phyloP scores from a whole-genome alignment of 2,888 invertebrate genomes.

The Dryomyza anilis region DNA sequence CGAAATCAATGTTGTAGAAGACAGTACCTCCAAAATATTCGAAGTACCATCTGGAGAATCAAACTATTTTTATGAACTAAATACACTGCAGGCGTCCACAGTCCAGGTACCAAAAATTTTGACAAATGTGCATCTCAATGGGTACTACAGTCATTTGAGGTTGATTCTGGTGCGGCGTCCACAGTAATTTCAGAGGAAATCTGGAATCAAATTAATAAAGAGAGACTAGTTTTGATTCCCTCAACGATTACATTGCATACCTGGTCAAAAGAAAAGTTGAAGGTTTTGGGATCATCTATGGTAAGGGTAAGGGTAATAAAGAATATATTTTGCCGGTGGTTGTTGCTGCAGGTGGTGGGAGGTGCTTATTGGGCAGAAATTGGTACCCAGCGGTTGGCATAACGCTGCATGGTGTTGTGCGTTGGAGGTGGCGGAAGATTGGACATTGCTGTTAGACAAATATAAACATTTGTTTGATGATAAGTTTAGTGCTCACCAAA shows the following conservation, averaged over 20 bases:
- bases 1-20: neutral
- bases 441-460: neutral
- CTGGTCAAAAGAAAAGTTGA: constrained; percentile 16
- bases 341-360: neutral
- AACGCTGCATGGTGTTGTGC: neutral
- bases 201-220: neutral
- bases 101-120: neutral
- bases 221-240: neutral
- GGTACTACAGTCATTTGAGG: neutral
- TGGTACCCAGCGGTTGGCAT: constrained; percentile 21
- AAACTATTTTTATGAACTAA: neutral
- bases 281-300: constrained; percentile 13
- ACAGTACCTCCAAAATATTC: neutral
- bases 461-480: neutral
- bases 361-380: constrained; percentile 22
- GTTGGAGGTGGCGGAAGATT: neutral
- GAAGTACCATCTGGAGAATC: neutral
- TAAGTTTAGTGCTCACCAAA: neutral
- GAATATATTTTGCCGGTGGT: neutral
- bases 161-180: neutral
- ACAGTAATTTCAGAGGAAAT: neutral
- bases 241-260: neutral
- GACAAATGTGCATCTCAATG: neutral
- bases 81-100: neutral
- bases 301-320: neutral